Base-by-base conservation (phyloP, 1,140 invertebrate genomes). In the Cydia pomonella region DNA sequence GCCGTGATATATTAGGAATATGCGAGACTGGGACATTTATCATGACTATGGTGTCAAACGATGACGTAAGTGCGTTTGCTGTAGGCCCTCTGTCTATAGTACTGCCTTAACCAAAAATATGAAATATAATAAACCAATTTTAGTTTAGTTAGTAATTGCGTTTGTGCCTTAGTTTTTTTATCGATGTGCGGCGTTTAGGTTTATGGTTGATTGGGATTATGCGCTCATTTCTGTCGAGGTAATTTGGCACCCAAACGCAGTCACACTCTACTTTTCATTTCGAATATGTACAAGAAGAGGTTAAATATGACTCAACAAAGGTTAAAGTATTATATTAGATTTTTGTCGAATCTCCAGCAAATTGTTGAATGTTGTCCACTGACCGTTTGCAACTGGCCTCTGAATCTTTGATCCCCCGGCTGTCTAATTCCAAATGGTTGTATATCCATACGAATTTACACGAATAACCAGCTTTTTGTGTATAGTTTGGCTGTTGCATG, bases 1-100 rank as follows among this genome's bases (percentile, higher is more conserved):
- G 29, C 29, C 29, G 64, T 38, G 64, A 69, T 69, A 69, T 69
- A 69, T 69, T 41, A 69, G 64, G 64, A 69, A 69, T 41, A 18
- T 41, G 27, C 23, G 63, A 66, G 25, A 66, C 63, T 29, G 63
- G 64, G n/a, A 38, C 29, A 69, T 69, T 33, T 38, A 69, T 69
- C 64, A 69, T 23, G 53, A 23, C 9, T 69, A 69, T 18, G 64
- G 53, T n/a, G 64, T 38, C 27, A 33, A n/a, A 23, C 63, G 63
- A 69, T 41, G 64, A 33, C 64, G 53, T 59, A 59, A 53, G 50
- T 53, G 50, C 3, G 18, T 53, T 53, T 53, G n/a, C 50, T 9
- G 16, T 53, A n/a, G 50, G 5, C 33, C 10, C 41, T 13, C n/a
- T 21, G 47, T 13, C 16, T 50, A 18, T 50, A n/a, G 18, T 59